Base-by-base conservation (phyloP, 2,797 vertebrate genomes). In the Sebastiscus tertius region DNA sequence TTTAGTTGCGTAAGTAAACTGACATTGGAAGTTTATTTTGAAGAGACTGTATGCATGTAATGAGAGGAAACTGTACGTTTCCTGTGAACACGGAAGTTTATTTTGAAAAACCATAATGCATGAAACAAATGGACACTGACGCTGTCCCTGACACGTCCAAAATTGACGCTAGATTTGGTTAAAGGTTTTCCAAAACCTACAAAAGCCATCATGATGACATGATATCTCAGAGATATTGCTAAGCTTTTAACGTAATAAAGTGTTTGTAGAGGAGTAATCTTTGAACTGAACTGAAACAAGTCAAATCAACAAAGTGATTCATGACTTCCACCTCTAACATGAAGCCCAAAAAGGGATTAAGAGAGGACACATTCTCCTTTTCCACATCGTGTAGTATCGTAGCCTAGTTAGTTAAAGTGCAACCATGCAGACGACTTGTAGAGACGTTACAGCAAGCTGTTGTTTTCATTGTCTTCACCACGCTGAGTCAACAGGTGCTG, bases 401-500 rank as follows among this genome's bases (percentile, higher is more conserved):
- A 12, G 4, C 42, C 42, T 18, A 46, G 42, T 59, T 56, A 33
- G 49, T 2, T 54, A 64, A 42, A 29, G 36, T 16, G 13, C 6
- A 49, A 12, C 24, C 9, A 20, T 1, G 16, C 11, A 61, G 65
- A 55, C 42, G 33, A 55, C 56, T 54, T 22, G 26, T 10, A 59
- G 46, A 78, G 13, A 49, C 24, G 5, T 36, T 54, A 66, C 26
- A 9, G 0, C 14, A 14, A 18, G 49, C 68, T 66, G 20, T 39
- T 71, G 4, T 76, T 61, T 46, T 34, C 70, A 8, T 72, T 75
- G 69, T 49, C 69, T 65, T 72, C 4, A 31, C 26, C n/a, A 6
- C 56, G 4, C 13, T 58, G 60, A 78, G 72, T 81, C 80, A 91
- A 85, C 91, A 89, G 79, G 85, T 85, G 77, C 49, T 75, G 8